phyloP scores from a whole-genome alignment of 2,113 vertebrate species.

The Gobius niger region DNA sequence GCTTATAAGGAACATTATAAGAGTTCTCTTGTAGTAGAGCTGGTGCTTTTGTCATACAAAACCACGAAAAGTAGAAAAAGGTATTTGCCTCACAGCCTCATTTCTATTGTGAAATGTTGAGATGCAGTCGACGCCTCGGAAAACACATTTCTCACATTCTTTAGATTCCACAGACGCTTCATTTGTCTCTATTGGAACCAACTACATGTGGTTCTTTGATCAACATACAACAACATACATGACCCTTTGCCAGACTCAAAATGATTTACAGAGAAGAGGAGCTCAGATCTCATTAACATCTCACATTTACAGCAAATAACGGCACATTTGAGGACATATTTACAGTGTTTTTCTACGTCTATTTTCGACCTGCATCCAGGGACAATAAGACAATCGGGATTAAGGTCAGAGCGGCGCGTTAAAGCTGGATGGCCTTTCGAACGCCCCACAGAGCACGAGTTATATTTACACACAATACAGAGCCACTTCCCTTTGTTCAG shows the following conservation, averaged over 20 bases:
- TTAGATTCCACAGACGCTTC: neutral
- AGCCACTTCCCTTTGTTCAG: constrained; percentile 9
- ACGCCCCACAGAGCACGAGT: constrained; percentile 20
- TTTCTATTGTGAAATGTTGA: neutral
- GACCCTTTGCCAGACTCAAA: no score
- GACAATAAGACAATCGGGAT: neutral
- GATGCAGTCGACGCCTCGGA: neutral
- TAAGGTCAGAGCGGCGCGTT: neutral
- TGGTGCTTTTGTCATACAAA: no score
- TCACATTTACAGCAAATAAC: no score
- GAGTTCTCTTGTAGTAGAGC: no score
- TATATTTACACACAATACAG: constrained; percentile 28
- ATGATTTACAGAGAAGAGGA: no score
- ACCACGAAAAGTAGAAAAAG: no score
- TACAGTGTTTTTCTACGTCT: neutral
- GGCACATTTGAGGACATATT: no score
- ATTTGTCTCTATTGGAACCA: neutral
- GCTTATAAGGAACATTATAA: no score
- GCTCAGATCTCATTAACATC: no score
- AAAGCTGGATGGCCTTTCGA: constrained; percentile 7
- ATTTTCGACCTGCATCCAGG: neutral
- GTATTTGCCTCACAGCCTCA: no score
- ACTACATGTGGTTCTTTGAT: neutral
- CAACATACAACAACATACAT: no score
- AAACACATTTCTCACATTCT: neutral